These are phyloP conservation scores for Rattus rattus DNA, from an alignment of 2,113 vertebrate genomes.

Conservation along the genomic window DNA sequence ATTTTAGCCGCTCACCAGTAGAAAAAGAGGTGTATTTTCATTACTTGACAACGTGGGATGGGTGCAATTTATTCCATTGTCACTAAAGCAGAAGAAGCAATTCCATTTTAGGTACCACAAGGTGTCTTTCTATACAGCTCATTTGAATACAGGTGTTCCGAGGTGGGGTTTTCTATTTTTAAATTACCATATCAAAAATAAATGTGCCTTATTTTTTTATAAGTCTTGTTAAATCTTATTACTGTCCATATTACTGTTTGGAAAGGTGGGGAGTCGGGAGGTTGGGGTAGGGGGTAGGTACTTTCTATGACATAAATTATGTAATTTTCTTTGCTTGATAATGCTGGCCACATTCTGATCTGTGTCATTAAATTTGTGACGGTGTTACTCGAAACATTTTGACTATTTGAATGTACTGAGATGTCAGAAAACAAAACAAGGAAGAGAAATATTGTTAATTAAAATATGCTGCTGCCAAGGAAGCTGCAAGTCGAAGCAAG, in stretches of 20 bases:
- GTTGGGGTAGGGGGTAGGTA: slow-evolving; percentile 11
- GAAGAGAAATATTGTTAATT: slow-evolving; percentile 78
- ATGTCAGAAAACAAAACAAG: slow-evolving; percentile 80
- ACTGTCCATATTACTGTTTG: slow-evolving; percentile 84
- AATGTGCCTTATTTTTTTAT: slow-evolving; percentile 94
- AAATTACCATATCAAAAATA: slow-evolving; percentile 89
- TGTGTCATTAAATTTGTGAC: slow-evolving; percentile 85
- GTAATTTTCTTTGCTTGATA: slow-evolving; percentile 83
- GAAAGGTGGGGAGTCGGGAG: background rate
- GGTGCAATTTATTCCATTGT: slow-evolving; percentile 89
- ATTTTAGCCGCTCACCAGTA: slow-evolving; percentile 81
- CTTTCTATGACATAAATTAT: slow-evolving; percentile 85
- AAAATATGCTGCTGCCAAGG: slow-evolving; percentile 84
- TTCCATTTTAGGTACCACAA: slow-evolving; percentile 74
- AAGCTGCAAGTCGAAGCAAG: slow-evolving; percentile 81
- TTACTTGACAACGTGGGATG: slow-evolving; percentile 89
- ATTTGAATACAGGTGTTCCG: slow-evolving; percentile 86
- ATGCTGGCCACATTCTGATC: slow-evolving; percentile 86
- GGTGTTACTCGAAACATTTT: slow-evolving; percentile 85
- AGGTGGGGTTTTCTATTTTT: slow-evolving; percentile 89
- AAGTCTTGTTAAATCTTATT: slow-evolving; percentile 87
- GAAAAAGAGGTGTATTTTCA: slow-evolving; percentile 83
- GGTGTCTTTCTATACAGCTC: slow-evolving; percentile 87
- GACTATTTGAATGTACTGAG: slow-evolving; percentile 89
- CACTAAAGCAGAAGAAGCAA: slow-evolving; percentile 79